Evolutionary conservation across 2,797 vertebrate genomes (phyloP).

Genomic region (Basileuterus tristriatus): DNA sequence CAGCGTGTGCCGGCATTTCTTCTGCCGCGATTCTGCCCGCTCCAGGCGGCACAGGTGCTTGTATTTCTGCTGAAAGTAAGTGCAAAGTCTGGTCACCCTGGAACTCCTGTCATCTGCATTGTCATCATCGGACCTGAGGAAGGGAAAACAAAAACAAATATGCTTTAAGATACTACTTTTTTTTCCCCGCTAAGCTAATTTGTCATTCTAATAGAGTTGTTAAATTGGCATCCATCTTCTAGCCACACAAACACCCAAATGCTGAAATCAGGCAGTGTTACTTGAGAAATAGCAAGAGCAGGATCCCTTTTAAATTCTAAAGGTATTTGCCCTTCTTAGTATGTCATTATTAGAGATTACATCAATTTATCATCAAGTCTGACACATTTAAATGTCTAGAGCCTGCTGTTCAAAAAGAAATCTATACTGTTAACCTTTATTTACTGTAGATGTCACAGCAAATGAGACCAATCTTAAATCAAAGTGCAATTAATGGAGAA

Average conservation of each 20-base stretch:
- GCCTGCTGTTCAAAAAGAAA: constrained; percentile 17
- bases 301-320: neutral
- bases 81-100: constrained; percentile 93
- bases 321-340: constrained; percentile 2
- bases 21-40: constrained; percentile 90
- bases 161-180: neutral
- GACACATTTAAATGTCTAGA: constrained; percentile 35
- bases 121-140: constrained; percentile 82
- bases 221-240: neutral
- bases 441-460: constrained; percentile 52
- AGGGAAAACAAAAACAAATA: constrained; percentile 6
- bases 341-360: constrained; percentile 22
- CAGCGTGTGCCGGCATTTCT: constrained; percentile 91
- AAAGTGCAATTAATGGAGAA: constrained; percentile 30
- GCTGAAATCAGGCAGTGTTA: neutral
- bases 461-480: constrained; percentile 49
- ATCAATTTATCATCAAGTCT: constrained; percentile 9
- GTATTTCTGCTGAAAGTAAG: constrained; percentile 97
- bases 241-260: neutral
- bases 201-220: neutral
- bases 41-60: constrained; percentile 98
- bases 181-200: neutral
- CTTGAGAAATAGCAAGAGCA: neutral
- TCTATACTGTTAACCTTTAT: constrained; percentile 49
- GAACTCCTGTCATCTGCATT: constrained; percentile 83